Base-by-base conservation (phyloP, 30 jellyfish, hydroid and myxozoan species). In the Mastigias papua region DNA sequence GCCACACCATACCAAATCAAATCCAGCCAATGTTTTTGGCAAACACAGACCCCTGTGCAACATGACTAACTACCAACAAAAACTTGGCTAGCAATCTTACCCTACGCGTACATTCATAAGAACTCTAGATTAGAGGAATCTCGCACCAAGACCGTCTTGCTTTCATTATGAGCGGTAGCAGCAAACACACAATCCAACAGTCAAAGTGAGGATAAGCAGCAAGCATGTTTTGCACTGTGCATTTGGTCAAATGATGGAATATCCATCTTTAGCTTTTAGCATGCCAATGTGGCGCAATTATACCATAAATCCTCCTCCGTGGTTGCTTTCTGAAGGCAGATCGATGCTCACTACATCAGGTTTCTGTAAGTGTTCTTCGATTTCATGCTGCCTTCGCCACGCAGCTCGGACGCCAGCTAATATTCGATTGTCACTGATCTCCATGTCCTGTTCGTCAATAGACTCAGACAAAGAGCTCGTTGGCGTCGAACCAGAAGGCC, bases 341-440 rank as follows among this genome's bases (percentile, higher is more conserved):
- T 83, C 86, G 28, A 67, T 46, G 76, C 72, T 62, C 72, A 69
- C 58, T 26, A 30, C 64, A 21, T 83, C 92, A 25, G 82, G 58
- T 27, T 69, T 54, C 32, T 69, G 86, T n/a, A 83, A 54, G 10
- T 86, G 70, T 29, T 69, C 92, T 58, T 83, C 92, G 10, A 57
- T 61, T 22, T 83, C 83, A n/a, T 62, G 81, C 20, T 83, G 92
- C 61, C 76, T 27, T 28, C 51, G 69, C 57, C 82, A 48, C 1
- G 92, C 92, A 11, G 86, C 86, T 21, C 92, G 69, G 34, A 69
- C 92, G 26, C 92, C 82, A 5, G 86, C 86, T 21, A 69, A 34
- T 49, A 83, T 68, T 49, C 92, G 48, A 73, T 71, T 83, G 72
- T 83, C 92, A 62, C 79, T 62, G 21, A 42, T 33, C 13, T 77